phyloP scores from a whole-genome alignment of 2,888 invertebrate genomes.

The Pristionchus japonicus region DNA sequence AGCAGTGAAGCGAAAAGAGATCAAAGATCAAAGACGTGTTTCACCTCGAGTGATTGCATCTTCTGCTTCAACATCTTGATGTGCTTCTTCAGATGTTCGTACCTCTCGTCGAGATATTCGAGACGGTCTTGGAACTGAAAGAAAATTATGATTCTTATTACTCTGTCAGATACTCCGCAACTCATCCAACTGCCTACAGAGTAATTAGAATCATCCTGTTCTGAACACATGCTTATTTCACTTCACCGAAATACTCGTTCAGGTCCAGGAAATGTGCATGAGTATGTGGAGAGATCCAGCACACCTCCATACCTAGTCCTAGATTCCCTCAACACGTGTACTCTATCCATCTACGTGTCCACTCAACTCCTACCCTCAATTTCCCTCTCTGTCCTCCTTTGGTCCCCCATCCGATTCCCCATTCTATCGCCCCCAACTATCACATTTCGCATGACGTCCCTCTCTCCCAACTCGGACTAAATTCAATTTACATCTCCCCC shows the following conservation, averaged over 20 bases:
- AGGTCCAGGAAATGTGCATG: too few relatives aligned
- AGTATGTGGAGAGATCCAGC: background rate
- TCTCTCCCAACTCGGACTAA: background rate
- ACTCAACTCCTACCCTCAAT: background rate
- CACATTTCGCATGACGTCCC: background rate
- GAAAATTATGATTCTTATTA: background rate
- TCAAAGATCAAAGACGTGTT: slow-evolving; percentile 19
- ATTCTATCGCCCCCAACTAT: slow-evolving; percentile 7
- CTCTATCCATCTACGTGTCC: slow-evolving; percentile 1
- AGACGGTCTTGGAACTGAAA: slow-evolving; percentile 48
- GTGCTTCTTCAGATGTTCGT: slow-evolving; percentile 47
- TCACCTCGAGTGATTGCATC: slow-evolving; percentile 45
- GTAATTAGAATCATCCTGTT: too few relatives aligned
- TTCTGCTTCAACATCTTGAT: slow-evolving; percentile 41
- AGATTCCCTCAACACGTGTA: background rate
- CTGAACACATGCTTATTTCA: too few relatives aligned
- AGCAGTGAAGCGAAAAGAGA: too few relatives aligned
- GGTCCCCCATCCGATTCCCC: background rate
- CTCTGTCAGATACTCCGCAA: background rate
- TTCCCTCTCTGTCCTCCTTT: background rate
- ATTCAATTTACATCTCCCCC: slow-evolving; percentile 3
- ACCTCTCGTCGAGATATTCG: slow-evolving; percentile 45
- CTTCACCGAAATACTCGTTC: too few relatives aligned
- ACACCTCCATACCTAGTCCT: background rate
- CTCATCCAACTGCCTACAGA: too few relatives aligned